Base-by-base conservation (phyloP, 2,888 invertebrate genomes). In the Chrysotoxum bicinctum region DNA sequence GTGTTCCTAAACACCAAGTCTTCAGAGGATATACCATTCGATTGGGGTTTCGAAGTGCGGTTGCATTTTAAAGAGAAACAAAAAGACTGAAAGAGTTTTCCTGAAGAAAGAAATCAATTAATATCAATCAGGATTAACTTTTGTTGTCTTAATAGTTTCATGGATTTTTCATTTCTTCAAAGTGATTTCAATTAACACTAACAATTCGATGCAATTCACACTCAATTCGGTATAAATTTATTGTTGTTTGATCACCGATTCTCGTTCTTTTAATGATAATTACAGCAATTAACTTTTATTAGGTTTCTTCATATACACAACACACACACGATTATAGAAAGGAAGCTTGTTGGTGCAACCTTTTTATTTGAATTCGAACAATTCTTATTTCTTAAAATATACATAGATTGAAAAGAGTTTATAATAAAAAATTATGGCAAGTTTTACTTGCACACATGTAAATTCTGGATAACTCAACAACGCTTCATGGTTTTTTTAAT, bases 221-320 rank as follows among this genome's bases (percentile, higher is more conserved):
- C 86, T 66, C 62, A 66, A 86, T 86, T 86, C 45, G 48, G 64
- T 60, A 78, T n/a, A 86, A 86, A 82, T 86, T 82, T 74, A 86
- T 77, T 81, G 62, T 81, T 85, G 85, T 85, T 81, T 85, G 77
- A 85, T 84, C 84, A 80, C 79, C 84, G 43, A 84, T 84, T 80
- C 48, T 54, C 60, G 14, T 69, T 56, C 58, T 62, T 58, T 76
- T 72, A 84, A 84, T 77, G 81, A 73, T 76, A 85, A 85, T 85
- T 81, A 74, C 73, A 16, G 81, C 62, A 81, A 81, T 85, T 81
- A 81, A 85, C 40, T 85, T 85, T 85, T 85, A 85, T 85, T 85
- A 69, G 85, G 69, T 85, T 77, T 21, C 56, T 54, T 35, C 16
- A 32, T 54, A 19, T 6, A 23, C 19, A 45, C 4, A 9, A 19